Evolutionary conservation across 2,113 vertebrate species (phyloP).

Genomic region (Sclerurus mexicanus): DNA sequence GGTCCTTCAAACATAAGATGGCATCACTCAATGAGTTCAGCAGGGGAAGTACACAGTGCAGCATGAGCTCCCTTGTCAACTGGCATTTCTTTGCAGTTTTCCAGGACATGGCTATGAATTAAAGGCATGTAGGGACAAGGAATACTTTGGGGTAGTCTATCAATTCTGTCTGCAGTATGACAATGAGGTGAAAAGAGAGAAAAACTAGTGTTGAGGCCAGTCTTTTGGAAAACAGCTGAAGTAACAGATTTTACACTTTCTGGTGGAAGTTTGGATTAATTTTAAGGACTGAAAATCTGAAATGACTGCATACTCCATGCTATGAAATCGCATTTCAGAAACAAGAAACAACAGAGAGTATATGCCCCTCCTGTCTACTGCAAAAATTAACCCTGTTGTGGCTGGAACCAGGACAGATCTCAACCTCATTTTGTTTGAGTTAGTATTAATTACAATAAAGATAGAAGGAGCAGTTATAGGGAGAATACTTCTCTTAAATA

Average conservation of each 20-base stretch:
- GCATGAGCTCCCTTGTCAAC: neutral
- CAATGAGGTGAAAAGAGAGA: neutral
- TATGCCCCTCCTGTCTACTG: neutral
- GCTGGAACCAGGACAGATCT: neutral
- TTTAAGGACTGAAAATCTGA: neutral
- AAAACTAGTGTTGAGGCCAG: neutral
- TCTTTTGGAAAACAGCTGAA: neutral
- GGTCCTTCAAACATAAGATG: neutral
- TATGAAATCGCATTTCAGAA: neutral
- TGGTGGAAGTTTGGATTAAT: neutral
- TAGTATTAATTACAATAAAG: neutral
- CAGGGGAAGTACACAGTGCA: neutral
- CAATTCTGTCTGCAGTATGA: neutral
- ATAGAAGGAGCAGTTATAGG: neutral
- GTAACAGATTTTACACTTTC: neutral
- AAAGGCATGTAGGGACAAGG: neutral
- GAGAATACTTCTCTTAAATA: neutral
- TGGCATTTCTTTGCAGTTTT: neutral
- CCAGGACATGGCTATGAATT: neutral
- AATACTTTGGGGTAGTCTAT: neutral
- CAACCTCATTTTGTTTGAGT: neutral
- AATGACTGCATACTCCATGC: neutral
- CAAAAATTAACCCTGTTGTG: neutral
- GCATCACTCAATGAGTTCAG: neutral
- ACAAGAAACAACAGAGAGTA: neutral